Evolutionary conservation across 2,888 invertebrate species (phyloP).

Genomic region (Andrena flavipes): DNA sequence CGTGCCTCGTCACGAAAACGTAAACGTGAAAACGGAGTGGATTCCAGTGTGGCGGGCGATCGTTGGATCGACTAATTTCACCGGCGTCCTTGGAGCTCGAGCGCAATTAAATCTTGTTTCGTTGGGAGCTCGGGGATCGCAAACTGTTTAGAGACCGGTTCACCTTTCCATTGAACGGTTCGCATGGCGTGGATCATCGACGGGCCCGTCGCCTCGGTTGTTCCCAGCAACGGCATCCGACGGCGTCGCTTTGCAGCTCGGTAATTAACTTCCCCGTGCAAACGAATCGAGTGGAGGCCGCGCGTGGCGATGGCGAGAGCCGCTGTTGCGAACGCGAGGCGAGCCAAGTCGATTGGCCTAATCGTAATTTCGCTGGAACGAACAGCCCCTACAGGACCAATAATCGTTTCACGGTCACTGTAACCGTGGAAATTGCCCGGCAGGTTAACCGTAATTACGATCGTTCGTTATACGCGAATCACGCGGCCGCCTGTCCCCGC

Average conservation of each 20-base stretch:
- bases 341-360: slow-evolving; percentile 67
- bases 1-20: too few relatives aligned
- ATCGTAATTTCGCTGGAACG: slow-evolving; percentile 71
- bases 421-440: slow-evolving; percentile 70
- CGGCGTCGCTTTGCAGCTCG: slow-evolving; percentile 35
- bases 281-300: slow-evolving; percentile 53
- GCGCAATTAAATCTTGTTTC: not conserved
- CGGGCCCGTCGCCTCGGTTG: not conserved
- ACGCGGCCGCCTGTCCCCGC: slow-evolving; percentile 14
- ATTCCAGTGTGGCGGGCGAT: too few relatives aligned
- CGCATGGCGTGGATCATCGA: not conserved
- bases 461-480: slow-evolving; percentile 65
- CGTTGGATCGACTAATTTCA: too few relatives aligned
- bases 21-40: too few relatives aligned
- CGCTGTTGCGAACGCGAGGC: slow-evolving; percentile 45
- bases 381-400: slow-evolving; percentile 69
- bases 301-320: slow-evolving; percentile 21
- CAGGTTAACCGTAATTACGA: slow-evolving; percentile 70
- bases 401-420: slow-evolving; percentile 74
- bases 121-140: not conserved
- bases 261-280: slow-evolving; percentile 64
- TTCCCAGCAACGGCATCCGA: slow-evolving; percentile 11
- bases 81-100: not conserved
- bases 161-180: slow-evolving; percentile 14
- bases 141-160: slow-evolving; percentile 16